A percentile compares a stretch with the other conserved stretches of the same genome.
phyloP scores from a whole-genome alignment of 1,140 invertebrate genomes.

The Cydia pomonella region DNA sequence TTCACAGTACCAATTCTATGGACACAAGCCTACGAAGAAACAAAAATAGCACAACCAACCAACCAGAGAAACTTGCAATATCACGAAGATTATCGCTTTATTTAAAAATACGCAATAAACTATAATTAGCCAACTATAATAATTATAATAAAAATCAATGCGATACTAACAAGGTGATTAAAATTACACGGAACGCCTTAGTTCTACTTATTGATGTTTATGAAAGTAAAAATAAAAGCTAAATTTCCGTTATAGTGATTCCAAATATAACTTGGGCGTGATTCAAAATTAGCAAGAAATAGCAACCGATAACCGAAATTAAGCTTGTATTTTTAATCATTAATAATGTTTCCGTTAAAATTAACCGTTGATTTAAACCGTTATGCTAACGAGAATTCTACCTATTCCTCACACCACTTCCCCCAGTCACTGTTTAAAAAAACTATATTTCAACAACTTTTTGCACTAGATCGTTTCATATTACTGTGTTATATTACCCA shows the following conservation, averaged over 20 bases:
- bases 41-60: constrained; percentile 71
- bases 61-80: constrained; percentile 72
- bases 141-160: constrained; percentile 60
- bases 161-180: constrained; percentile 47
- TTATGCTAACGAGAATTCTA: constrained; percentile 4
- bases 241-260: constrained; percentile 34
- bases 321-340: constrained; percentile 29
- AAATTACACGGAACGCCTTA: constrained; percentile 28
- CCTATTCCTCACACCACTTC: constrained; percentile 59
- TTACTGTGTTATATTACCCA: not conserved
- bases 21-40: constrained; percentile 35
- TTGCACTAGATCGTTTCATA: constrained; percentile 35
- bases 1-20: constrained; percentile 50
- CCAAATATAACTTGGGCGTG: constrained; percentile 32
- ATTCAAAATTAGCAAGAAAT: not conserved
- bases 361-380: not conserved
- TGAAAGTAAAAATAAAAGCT: constrained; percentile 17
- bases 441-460: constrained; percentile 52
- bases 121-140: constrained; percentile 71
- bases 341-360: constrained; percentile 6
- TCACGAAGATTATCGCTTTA: constrained; percentile 71
- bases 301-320: constrained; percentile 34
- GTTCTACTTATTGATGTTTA: constrained; percentile 25
- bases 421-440: constrained; percentile 59
- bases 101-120: constrained; percentile 68